Evolutionary conservation across 2,797 vertebrate genomes (phyloP), one percentile per base, ranked within the genome.

Genomic region (Hyperoplus immaculatus): DNA sequence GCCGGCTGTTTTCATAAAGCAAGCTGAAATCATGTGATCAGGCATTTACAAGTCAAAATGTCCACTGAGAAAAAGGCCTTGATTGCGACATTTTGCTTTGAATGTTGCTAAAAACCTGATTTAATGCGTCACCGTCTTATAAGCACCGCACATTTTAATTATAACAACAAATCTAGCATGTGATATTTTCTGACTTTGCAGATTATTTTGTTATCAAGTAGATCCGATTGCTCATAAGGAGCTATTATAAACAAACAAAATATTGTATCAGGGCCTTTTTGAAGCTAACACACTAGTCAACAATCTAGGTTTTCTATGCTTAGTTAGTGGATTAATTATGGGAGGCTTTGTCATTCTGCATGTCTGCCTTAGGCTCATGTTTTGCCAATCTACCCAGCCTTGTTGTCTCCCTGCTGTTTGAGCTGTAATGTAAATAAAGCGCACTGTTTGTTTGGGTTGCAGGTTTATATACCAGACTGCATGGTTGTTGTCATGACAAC

Each of bases 391-490:
- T 29, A 38, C 36, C 39, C 6, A 8, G 38, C 54, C 47, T 47
- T 65, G 38, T 61, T 38, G 36, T 72, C 13, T 49, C 41, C 47
- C 53, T 4, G 59, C 73, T 78, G 57, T 55, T 60, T 60, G 69
- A 81, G 63, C 59, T 67, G 68, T 47, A 75, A 75, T 75, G 78
- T 85, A 76, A 87, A 76, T 81, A 83, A 73, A 84, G 68, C 13
- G 8, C 66, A 16, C 64, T 75, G 75, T 85, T 84, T 87, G 81
- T 88, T 84, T 76, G 59, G 36, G 49, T 69, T 36, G 1, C 68
- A 75, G 82, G 74, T 83, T 87, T 61, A 76, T 77, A 64, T 86
- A 87, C 75, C 75, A 56, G 69, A 14, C 46, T 49, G 59, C 47
- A n/a, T 42, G 42, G 41, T 63, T 81, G 36, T 55, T 29, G 42